Conservation (phyloP, 2,797 vertebrate genomes). For the Peromyscus melanophrys region DNA sequence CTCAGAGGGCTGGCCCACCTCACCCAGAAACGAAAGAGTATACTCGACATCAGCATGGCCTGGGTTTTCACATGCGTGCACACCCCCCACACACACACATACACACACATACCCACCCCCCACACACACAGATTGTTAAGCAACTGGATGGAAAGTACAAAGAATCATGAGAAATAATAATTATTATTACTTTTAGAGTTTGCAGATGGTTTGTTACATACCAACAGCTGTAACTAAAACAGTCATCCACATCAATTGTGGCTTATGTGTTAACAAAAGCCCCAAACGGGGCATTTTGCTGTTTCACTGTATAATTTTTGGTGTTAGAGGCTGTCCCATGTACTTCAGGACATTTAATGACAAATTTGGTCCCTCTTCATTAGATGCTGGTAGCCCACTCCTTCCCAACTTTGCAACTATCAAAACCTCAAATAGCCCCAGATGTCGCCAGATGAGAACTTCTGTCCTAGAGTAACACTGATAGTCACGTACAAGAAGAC, state of each 20-base stretch:
- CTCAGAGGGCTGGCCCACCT: background rate
- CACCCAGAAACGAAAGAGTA: background rate
- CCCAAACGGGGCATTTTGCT: slow-evolving; percentile 17
- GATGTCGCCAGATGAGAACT: background rate
- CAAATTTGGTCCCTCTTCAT: background rate
- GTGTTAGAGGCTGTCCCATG: background rate
- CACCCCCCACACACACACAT: too few species aligned
- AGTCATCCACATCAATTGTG: background rate
- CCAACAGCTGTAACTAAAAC: slow-evolving; percentile 13
- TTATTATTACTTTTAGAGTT: slow-evolving; percentile 31
- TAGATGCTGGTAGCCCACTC: background rate
- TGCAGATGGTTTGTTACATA: background rate
- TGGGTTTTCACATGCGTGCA: too few species aligned
- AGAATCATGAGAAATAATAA: slow-evolving; percentile 16
- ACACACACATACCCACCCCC: background rate
- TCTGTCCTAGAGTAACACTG: background rate
- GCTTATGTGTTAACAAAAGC: slow-evolving; percentile 1
- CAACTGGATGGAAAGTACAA: background rate
- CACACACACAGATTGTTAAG: background rate
- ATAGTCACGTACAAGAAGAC: background rate
- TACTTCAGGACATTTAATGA: background rate
- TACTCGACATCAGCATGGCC: background rate
- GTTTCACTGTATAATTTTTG: background rate
- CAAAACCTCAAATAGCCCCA: slow-evolving; percentile 13
- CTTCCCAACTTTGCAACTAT: background rate